phyloP scores from a whole-genome alignment of 2,888 invertebrate species.

The Chydorus sphaericus region DNA sequence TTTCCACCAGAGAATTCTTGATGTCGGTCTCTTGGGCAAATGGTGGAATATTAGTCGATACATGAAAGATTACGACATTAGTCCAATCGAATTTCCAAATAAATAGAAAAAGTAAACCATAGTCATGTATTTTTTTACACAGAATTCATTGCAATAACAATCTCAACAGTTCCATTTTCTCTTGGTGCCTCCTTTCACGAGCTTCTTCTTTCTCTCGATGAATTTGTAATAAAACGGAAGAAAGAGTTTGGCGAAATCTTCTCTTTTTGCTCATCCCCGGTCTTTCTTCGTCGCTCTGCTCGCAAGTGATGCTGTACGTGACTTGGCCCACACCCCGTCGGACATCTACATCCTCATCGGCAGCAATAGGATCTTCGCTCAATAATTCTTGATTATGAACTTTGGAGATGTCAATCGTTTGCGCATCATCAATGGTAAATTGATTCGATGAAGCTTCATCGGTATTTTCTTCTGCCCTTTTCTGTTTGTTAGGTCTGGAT shows the following conservation, averaged over 20 bases:
- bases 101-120: background rate
- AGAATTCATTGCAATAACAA: background rate
- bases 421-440: too few species aligned
- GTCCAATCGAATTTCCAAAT: constrained; percentile 33
- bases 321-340: constrained; percentile 9
- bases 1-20: constrained; percentile 54
- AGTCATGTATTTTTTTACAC: too few species aligned
- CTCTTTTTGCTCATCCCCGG: background rate
- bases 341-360: background rate
- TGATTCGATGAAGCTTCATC: too few species aligned
- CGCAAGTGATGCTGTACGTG: background rate
- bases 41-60: constrained; percentile 72
- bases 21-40: constrained; percentile 64
- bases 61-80: constrained; percentile 78
- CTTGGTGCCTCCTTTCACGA: constrained; percentile 6
- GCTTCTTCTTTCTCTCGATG: constrained; percentile 1
- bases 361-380: too few species aligned
- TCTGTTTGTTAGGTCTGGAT: too few species aligned
- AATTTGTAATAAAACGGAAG: constrained; percentile 6
- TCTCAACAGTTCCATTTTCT: constrained; percentile 6
- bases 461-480: too few species aligned
- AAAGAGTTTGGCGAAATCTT: background rate
- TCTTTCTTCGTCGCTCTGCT: background rate
- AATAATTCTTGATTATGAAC: too few species aligned
- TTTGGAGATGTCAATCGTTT: too few species aligned